Conservation (phyloP, 2,113 vertebrate species). For the Gymnocephalus cernua region DNA sequence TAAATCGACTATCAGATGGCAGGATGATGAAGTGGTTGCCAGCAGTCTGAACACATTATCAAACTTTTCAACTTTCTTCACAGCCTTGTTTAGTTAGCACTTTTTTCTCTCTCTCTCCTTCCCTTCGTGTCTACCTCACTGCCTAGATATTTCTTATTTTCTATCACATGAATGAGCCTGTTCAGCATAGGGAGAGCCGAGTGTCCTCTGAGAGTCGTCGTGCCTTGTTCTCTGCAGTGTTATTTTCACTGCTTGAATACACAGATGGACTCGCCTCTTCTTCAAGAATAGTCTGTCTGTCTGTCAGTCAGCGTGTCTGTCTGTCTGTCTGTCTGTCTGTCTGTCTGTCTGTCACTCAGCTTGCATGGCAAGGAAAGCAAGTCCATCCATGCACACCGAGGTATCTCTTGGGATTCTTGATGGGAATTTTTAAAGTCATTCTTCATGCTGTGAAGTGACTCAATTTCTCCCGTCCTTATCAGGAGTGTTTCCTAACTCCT, state of each 20-base stretch:
- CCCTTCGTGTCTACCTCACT: slow-evolving; percentile 27
- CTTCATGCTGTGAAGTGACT: slow-evolving; percentile 62
- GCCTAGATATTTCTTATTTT: slow-evolving; percentile 53
- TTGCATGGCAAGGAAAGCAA: slow-evolving; percentile 30
- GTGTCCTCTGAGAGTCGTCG: slow-evolving; percentile 53
- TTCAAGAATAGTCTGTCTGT: slow-evolving; percentile 32
- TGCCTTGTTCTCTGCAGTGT: slow-evolving; percentile 56
- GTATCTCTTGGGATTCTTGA: slow-evolving; percentile 59
- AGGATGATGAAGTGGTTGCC: slow-evolving; percentile 6
- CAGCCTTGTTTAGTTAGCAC: slow-evolving; percentile 27
- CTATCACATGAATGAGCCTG: slow-evolving; percentile 59
- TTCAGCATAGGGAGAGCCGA: slow-evolving; percentile 56
- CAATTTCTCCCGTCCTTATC: slow-evolving; percentile 63
- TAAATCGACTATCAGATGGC: slow-evolving; percentile 11
- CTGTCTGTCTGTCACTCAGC: slow-evolving; percentile 45
- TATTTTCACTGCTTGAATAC: slow-evolving; percentile 67
- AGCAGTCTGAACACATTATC: slow-evolving; percentile 11
- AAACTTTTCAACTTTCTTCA: slow-evolving; percentile 29
- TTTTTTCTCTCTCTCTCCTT: slow-evolving; percentile 19
- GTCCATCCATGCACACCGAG: slow-evolving; percentile 29
- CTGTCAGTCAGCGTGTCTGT: slow-evolving; percentile 30
- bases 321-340: slow-evolving; percentile 44
- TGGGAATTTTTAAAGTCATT: slow-evolving; percentile 63
- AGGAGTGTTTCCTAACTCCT: slow-evolving; percentile 48
- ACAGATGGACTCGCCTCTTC: slow-evolving; percentile 53